phyloP scores from a whole-genome alignment of 1,140 invertebrate genomes.

The Macrocentrus cingulum region DNA sequence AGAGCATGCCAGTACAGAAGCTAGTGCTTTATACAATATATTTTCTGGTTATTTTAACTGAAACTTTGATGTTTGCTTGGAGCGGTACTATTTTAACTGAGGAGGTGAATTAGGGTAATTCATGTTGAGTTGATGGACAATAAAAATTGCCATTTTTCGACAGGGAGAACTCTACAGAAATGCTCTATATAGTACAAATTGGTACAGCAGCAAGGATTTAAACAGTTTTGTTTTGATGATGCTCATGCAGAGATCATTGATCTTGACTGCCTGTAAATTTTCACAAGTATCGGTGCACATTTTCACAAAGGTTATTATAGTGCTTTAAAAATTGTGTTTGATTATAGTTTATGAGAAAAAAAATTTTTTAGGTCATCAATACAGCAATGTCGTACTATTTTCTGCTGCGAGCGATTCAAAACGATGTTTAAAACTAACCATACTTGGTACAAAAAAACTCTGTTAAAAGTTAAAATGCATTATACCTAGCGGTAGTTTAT shows the following conservation, averaged over 20 bases:
- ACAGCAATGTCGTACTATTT: no score
- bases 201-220: constrained; percentile 18
- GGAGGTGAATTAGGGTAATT: constrained; percentile 21
- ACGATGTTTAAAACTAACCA: no score
- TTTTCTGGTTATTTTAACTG: constrained; percentile 21
- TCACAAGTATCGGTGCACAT: constrained; percentile 29
- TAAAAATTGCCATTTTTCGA: not conserved
- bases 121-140: constrained; percentile 18
- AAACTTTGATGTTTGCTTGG: constrained; percentile 29
- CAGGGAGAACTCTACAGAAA: constrained; percentile 30
- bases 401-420: no score
- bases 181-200: constrained; percentile 17
- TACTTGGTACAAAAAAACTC: no score
- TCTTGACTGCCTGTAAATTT: constrained; percentile 26
- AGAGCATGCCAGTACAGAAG: constrained; percentile 4
- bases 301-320: constrained; percentile 27
- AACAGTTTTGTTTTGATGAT: constrained; percentile 23
- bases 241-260: constrained; percentile 28
- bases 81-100: constrained; percentile 22
- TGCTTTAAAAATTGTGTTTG: no score
- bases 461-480: no score
- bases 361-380: no score
- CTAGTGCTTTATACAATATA: constrained; percentile 1
- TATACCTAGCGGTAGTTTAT: no score
- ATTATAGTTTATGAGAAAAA: no score